A percentile compares a stretch with the other conserved stretches of the same genome.
Conservation (phyloP, 2,797 vertebrate species). For the Rhinatrema bivittatum region DNA sequence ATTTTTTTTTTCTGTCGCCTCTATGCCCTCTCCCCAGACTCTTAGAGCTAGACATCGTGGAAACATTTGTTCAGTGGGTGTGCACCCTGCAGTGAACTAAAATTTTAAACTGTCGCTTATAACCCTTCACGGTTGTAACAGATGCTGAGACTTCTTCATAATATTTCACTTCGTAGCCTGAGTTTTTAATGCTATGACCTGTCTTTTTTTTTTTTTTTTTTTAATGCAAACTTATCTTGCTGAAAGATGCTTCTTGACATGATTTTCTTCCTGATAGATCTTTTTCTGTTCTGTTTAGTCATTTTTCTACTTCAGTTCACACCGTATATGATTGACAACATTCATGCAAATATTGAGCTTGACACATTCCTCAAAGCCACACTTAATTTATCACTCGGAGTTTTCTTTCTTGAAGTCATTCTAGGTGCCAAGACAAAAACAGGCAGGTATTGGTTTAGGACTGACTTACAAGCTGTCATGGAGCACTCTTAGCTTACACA, state of each 20-base stretch:
- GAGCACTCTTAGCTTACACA: too few species aligned
- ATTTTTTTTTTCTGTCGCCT: neutral
- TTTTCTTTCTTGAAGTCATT: neutral
- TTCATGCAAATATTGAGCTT: neutral
- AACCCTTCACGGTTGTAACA: constrained; percentile 3
- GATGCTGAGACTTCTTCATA: constrained; percentile 8
- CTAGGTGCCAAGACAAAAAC: neutral
- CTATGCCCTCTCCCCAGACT: constrained; percentile 12
- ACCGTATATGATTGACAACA: neutral
- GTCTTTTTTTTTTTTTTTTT: too few species aligned
- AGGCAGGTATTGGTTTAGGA: too few species aligned
- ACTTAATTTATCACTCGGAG: neutral
- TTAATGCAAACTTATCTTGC: neutral
- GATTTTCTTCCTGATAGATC: neutral
- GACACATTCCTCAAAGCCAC: neutral
- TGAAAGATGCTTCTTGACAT: neutral
- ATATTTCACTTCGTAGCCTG: constrained; percentile 1
- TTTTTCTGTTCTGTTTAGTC: neutral
- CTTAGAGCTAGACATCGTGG: constrained; percentile 6
- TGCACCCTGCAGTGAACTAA: constrained; percentile 15
- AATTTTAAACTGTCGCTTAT: constrained; percentile 6
- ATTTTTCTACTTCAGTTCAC: neutral
- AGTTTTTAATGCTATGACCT: neutral
- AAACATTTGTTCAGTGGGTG: constrained; percentile 20
- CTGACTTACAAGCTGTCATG: too few species aligned